phyloP scores from a whole-genome alignment of 2,888 invertebrate species.

The Drosophila lutescens region DNA sequence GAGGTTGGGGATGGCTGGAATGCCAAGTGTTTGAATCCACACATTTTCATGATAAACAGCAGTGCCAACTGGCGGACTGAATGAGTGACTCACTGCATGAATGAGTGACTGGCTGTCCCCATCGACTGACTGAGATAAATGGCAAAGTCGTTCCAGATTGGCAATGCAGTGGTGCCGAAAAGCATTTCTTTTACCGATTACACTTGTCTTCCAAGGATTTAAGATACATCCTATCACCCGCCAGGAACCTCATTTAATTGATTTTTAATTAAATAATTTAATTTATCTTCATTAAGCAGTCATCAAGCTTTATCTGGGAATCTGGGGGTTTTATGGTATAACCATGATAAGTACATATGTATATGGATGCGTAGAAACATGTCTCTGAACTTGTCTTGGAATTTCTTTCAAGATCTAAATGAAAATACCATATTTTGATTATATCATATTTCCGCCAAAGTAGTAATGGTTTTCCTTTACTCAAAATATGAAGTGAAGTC shows the following conservation, averaged over 20 bases:
- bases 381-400: too few species aligned
- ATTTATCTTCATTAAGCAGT: slow-evolving; percentile 68
- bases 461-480: too few species aligned
- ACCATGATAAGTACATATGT: background rate
- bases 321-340: background rate
- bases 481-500: too few species aligned
- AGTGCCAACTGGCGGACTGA: slow-evolving; percentile 28
- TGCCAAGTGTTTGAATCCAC: slow-evolving; percentile 27
- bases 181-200: slow-evolving; percentile 36
- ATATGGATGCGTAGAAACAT: too few species aligned
- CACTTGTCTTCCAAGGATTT: slow-evolving; percentile 35
- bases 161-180: slow-evolving; percentile 34
- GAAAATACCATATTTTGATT: too few species aligned
- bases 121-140: slow-evolving; percentile 55
- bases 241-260: slow-evolving; percentile 10
- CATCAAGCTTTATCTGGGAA: slow-evolving; percentile 22
- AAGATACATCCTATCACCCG: background rate
- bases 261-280: too few species aligned
- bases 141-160: slow-evolving; percentile 57
- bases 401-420: too few species aligned
- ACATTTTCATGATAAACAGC: slow-evolving; percentile 45
- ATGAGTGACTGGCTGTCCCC: slow-evolving; percentile 34
- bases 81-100: slow-evolving; percentile 25
- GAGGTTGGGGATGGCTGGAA: slow-evolving; percentile 2
- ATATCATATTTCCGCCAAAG: too few species aligned